Evolutionary conservation across 1,140 invertebrate genomes (phyloP).

Genomic region (Globodera rostochiensis): DNA sequence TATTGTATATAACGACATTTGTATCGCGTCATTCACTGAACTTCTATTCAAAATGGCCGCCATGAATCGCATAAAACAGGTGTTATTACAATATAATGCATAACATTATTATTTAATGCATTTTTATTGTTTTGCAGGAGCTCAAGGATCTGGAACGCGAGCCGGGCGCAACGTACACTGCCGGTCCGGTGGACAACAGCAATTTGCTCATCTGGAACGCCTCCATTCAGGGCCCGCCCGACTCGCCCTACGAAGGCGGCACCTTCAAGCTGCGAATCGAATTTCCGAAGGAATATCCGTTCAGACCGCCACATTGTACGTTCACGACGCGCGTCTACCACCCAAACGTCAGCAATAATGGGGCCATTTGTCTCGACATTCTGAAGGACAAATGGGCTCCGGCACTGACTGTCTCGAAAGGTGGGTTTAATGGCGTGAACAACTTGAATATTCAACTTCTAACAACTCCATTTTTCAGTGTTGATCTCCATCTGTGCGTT

Average conservation of each 20-base stretch:
- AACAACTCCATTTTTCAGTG: constrained; percentile 72
- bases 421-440: constrained; percentile 66
- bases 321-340: constrained; percentile 99
- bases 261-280: constrained; percentile 99
- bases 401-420: constrained; percentile 98
- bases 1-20: too few relatives aligned
- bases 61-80: constrained; percentile 53
- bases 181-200: constrained; percentile 94
- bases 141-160: constrained; percentile 96
- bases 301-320: constrained; percentile 98
- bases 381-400: constrained; percentile 98
- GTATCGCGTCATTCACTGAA: too few relatives aligned
- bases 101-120: background rate
- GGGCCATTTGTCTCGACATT: constrained; percentile 93
- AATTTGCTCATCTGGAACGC: constrained; percentile 93
- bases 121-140: constrained; percentile 73
- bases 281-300: constrained; percentile 98
- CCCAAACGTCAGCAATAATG: constrained; percentile 99
- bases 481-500: constrained; percentile 98
- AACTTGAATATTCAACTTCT: too few relatives aligned
- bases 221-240: constrained; percentile 97
- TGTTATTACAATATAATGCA: constrained; percentile 17
- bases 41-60: background rate
- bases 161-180: constrained; percentile 96
- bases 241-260: constrained; percentile 75